Conservation (phyloP, 2,113 vertebrate species). For the Datnioides undecimradiatus region DNA sequence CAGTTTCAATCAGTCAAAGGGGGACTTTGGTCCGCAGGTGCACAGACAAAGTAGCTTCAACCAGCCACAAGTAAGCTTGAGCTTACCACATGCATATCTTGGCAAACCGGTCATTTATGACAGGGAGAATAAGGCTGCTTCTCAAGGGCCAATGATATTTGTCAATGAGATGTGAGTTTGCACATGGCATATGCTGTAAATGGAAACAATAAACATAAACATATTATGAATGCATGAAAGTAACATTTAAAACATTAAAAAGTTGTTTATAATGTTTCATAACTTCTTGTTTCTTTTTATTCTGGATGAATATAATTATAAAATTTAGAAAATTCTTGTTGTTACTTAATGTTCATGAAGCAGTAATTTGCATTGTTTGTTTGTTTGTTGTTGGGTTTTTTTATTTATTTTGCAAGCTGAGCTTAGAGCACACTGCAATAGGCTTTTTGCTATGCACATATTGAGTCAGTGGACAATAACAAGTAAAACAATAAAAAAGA, state of each 20-base stretch:
- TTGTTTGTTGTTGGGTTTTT: background rate
- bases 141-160: conserved; percentile 89
- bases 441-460: background rate
- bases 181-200: background rate
- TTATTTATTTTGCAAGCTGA: background rate
- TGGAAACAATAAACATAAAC: background rate
- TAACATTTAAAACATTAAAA: background rate
- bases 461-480: background rate
- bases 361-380: background rate
- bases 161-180: conserved; percentile 89
- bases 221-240: background rate
- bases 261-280: background rate
- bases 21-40: conserved; percentile 83
- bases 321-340: background rate
- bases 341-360: background rate
- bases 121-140: conserved; percentile 81
- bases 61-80: conserved; percentile 69
- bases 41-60: conserved; percentile 68
- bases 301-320: background rate
- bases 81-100: conserved; percentile 83
- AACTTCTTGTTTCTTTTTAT: no score
- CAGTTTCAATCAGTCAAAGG: conserved; percentile 75
- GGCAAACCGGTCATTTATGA: conserved; percentile 81
- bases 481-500: background rate
- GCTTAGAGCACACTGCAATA: background rate